phyloP scores from a whole-genome alignment of 2,888 invertebrate genomes.

The Ptilodon capucinus region DNA sequence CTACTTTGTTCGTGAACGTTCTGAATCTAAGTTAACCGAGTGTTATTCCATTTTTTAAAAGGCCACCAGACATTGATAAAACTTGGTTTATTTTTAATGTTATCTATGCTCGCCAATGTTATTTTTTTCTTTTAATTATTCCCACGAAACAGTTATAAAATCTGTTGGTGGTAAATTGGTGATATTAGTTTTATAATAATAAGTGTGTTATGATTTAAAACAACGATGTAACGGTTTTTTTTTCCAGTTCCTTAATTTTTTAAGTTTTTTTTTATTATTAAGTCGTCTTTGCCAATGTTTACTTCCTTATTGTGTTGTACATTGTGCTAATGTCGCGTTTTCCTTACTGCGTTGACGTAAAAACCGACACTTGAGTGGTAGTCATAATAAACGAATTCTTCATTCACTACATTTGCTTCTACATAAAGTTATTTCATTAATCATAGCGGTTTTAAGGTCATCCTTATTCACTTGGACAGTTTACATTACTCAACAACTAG shows the following conservation, averaged over 20 bases:
- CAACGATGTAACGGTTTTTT: no score
- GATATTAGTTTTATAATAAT: no score
- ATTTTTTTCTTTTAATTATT: not conserved
- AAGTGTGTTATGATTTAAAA: no score
- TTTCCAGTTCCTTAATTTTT: no score
- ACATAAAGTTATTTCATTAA: not conserved
- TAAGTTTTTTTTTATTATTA: no score
- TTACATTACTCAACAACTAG: not conserved
- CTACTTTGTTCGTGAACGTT: slow-evolving; percentile 10
- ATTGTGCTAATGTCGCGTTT: slow-evolving; percentile 1
- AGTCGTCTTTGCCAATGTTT: not conserved
- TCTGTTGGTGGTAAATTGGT: not conserved
- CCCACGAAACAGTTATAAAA: not conserved
- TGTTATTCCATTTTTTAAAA: not conserved
- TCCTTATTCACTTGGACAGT: not conserved
- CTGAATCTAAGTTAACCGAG: not conserved
- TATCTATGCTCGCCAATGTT: not conserved
- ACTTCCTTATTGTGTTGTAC: not conserved
- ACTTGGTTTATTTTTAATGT: not conserved
- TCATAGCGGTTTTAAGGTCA: not conserved
- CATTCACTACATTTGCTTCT: slow-evolving; percentile 3
- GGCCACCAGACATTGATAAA: not conserved
- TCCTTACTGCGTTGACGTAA: slow-evolving; percentile 13
- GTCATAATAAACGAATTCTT: not conserved
- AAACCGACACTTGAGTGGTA: not conserved